Conservation (phyloP, 2,888 invertebrate genomes). For the Ormia ochracea region DNA sequence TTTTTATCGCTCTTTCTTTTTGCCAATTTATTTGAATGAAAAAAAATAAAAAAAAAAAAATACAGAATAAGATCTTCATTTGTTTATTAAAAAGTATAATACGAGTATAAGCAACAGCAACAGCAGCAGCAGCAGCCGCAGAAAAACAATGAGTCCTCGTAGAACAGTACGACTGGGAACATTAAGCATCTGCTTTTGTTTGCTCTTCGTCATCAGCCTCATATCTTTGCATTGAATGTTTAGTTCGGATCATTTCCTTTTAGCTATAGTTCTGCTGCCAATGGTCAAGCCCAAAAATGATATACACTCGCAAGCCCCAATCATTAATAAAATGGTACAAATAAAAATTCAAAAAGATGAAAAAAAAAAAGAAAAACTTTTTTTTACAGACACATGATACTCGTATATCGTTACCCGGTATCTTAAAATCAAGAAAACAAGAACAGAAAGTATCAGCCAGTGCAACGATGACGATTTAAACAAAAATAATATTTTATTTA, state of each 20-base stretch:
- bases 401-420: background rate
- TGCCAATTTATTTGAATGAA: conserved; percentile 5
- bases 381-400: conserved; percentile 47
- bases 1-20: conserved; percentile 32
- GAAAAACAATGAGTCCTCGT: background rate
- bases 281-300: conserved; percentile 57
- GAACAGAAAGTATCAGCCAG: conserved; percentile 54
- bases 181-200: conserved; percentile 10
- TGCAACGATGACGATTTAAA: conserved; percentile 15
- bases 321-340: conserved; percentile 45
- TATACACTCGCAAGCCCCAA: background rate
- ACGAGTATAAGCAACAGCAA: no score
- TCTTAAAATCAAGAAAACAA: conserved; percentile 53
- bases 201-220: background rate
- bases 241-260: conserved; percentile 47
- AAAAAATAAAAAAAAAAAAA: conserved; percentile 15
- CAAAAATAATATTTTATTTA: conserved; percentile 24
- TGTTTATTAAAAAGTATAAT: conserved; percentile 47
- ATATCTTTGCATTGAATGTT: background rate
- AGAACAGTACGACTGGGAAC: conserved; percentile 3
- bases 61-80: conserved; percentile 56
- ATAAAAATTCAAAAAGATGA: background rate
- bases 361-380: background rate
- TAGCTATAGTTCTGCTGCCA: conserved; percentile 34
- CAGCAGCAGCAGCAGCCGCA: no score